Percentiles rank a stretch among this genome's conserved stretches.
phyloP scores from a whole-genome alignment of 2,113 vertebrate species.

The Aviceda subcristata region DNA sequence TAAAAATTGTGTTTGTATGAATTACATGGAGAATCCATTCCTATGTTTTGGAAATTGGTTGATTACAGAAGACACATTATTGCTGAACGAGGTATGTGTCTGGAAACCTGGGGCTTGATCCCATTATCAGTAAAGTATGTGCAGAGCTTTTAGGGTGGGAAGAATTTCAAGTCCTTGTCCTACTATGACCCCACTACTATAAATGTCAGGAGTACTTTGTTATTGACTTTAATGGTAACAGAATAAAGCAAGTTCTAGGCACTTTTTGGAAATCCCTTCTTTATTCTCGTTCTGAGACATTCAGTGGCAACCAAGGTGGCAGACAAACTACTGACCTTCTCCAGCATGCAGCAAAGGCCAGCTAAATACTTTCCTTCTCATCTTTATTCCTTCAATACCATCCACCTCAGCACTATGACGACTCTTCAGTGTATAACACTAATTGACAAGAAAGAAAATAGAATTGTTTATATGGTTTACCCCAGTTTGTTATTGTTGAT shows the following conservation, averaged over 20 bases:
- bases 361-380: background rate
- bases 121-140: background rate
- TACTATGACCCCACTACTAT: background rate
- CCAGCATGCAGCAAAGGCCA: background rate
- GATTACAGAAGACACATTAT: background rate
- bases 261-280: background rate
- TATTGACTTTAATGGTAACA: background rate
- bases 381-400: background rate
- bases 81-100: accelerated
- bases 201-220: background rate
- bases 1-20: background rate
- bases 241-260: background rate
- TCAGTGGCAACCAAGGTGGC: background rate
- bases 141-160: background rate
- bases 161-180: background rate
- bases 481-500: background rate
- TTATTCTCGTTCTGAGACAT: background rate
- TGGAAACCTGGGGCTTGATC: background rate
- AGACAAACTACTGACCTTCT: background rate
- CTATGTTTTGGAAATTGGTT: background rate
- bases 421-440: background rate
- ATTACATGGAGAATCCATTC: background rate
- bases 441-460: background rate
- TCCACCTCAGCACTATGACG: background rate
- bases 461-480: background rate